Base-by-base conservation (phyloP, 2,888 invertebrate species). In the Melieria picta region DNA sequence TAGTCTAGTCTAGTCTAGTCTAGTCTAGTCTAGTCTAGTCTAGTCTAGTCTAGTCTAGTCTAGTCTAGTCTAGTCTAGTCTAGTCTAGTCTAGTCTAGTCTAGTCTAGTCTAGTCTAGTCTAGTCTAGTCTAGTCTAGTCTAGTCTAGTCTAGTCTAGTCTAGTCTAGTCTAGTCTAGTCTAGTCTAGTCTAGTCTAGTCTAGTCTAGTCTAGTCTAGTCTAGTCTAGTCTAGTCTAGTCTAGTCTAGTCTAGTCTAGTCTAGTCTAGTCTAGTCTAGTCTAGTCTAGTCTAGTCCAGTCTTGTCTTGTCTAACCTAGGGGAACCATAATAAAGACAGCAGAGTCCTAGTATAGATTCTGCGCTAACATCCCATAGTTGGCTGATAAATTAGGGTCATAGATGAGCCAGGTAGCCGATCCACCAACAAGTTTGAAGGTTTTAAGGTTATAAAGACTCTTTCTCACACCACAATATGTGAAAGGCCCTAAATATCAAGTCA, bases 1-100 rank as follows among this genome's bases (percentile, higher is more conserved):
- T 57, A 57, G 57, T 57, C 30, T 30, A 30, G n/a, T 57, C 57
- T 57, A 57, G 57, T 57, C 57, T 57, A 57, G 57, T 57, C 57
- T 57, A 57, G 57, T 57, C 57, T 57, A 57, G 57, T 9, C 57
- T 57, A 57, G 57, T 57, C 57, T 57, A 57, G 57, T 57, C 57
- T 57, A 57, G 57, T 57, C 57, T 57, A 57, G 57, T 57, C n/a
- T 57, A 57, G 57, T 57, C 61, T 61, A 13, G 61, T 61, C 61
- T 45, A 61, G 61, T 43, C 43, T 60, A n/a, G 43, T 63, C 48
- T 63, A 63, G 62, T 48, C 16, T 63, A 11, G 16, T 63, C 46
- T 47, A 47, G 48, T 63, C 46, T 46, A 30, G 30, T 30, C 30
- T 30, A 30, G 30, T 30, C 30, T 30, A 30, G 30, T 30, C 30